These are phyloP conservation scores for Buceros bicornis DNA, from an alignment of 2,797 vertebrate genomes.

Conservation along the genomic window DNA sequence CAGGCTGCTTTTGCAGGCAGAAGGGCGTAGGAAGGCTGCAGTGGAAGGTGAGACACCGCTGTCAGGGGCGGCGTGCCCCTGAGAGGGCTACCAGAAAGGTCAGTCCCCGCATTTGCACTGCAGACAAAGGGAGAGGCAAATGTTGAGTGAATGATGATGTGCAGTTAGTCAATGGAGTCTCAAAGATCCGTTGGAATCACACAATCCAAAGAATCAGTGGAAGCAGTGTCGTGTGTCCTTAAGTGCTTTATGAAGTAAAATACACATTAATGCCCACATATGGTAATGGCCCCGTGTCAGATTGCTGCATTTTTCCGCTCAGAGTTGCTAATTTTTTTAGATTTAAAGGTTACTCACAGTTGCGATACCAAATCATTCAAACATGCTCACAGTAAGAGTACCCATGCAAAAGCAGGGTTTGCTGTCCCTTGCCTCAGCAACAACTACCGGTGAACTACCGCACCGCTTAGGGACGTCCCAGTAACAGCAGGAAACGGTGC, in stretches of 20 bases:
- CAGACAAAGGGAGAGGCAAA: neutral
- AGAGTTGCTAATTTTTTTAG: neutral
- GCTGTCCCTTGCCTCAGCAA: neutral
- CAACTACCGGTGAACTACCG: neutral
- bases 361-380: neutral
- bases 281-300: neutral
- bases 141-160: rapidly evolving
- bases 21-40: neutral
- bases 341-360: neutral
- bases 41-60: neutral
- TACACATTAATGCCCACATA: neutral
- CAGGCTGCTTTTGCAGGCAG: neutral
- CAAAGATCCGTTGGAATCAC: neutral
- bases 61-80: neutral
- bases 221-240: neutral
- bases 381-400: neutral
- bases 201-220: neutral
- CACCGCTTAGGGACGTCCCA: neutral
- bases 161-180: neutral
- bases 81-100: neutral
- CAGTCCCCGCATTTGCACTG: neutral
- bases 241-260: neutral
- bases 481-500: too few relatives aligned
- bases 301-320: neutral
- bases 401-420: neutral